Base-by-base conservation (phyloP, 1,140 invertebrate genomes). In the Zaprionus ornatus region DNA sequence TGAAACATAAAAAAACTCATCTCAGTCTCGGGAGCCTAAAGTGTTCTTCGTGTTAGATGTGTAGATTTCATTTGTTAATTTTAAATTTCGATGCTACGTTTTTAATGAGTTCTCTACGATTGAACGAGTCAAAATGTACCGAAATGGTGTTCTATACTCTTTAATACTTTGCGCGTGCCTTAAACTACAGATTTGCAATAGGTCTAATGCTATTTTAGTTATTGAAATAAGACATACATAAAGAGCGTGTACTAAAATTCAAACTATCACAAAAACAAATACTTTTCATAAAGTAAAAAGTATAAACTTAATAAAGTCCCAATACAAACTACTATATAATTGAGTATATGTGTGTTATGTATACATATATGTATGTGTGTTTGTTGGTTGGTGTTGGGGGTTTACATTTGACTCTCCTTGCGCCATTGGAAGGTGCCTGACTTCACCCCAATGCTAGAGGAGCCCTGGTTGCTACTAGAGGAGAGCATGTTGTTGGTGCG, bases 391-490 rank as follows among this genome's bases (percentile, higher is more conserved):
- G 45, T 67, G 40, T 67, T 27, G 37, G 32, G 29, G 40, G 52
- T 72, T 91, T 91, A 92, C 91, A 92, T 92, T 74, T 92, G 91
- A 67, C 91, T 92, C 73, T 96, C 96, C 93, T 96, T 96, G 77
- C 96, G 95, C 94, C 96, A 95, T 76, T 96, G 95, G 82, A 96
- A 94, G 81, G 95, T 95, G 91, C 95, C 95, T 23, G 95, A 94
- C 90, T 95, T 94, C 29, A 93, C 91, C n/a, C 92, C 91, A 81
- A 93, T 93, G 79, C 92, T 93, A 54, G 92, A 93, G 15, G 92
- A 93, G 56, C 92, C 92, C 67, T 92, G 91, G 76, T 91, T 92
- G 71, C 86, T 92, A 63, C 62, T 93, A 85, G 85, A 94, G 91
- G 74, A 93, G 50, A 87, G 75, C 73, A 91, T 87, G 69, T 91